These are phyloP conservation scores for Smithornis capensis DNA, from an alignment of 2,113 vertebrate genomes.

Conservation along the genomic window DNA sequence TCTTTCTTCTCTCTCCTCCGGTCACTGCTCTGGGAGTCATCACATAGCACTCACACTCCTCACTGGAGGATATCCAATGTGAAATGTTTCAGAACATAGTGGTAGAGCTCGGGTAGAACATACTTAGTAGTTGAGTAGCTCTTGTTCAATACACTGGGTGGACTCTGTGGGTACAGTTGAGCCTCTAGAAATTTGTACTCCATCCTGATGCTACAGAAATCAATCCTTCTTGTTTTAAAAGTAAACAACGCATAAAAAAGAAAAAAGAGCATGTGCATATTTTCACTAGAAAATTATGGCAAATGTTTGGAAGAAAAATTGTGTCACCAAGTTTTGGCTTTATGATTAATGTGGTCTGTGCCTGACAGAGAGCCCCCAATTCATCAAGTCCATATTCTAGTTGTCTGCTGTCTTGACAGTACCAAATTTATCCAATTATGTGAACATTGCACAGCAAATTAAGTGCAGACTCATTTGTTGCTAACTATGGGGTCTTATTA, in stretches of 20 bases:
- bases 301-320: constrained; percentile 49
- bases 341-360: constrained; percentile 82
- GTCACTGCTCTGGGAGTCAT: neutral
- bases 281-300: constrained; percentile 16
- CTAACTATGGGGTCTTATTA: constrained; percentile 74
- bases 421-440: constrained; percentile 82
- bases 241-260: neutral
- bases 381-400: constrained; percentile 80
- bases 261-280: neutral
- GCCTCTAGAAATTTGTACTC: neutral
- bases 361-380: constrained; percentile 75
- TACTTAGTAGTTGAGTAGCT: neutral
- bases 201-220: neutral
- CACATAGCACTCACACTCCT: neutral
- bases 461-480: constrained; percentile 79
- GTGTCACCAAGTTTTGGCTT: constrained; percentile 70
- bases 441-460: constrained; percentile 75
- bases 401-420: constrained; percentile 63
- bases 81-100: neutral
- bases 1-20: neutral
- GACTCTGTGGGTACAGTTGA: neutral
- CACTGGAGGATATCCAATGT: accelerated
- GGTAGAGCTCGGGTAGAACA: neutral
- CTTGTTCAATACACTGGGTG: neutral
- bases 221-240: neutral